A percentile compares a stretch with the other conserved stretches of the same genome.
phyloP scores from a whole-genome alignment of 2,797 vertebrate genomes.

The Benthosema pterotum region DNA sequence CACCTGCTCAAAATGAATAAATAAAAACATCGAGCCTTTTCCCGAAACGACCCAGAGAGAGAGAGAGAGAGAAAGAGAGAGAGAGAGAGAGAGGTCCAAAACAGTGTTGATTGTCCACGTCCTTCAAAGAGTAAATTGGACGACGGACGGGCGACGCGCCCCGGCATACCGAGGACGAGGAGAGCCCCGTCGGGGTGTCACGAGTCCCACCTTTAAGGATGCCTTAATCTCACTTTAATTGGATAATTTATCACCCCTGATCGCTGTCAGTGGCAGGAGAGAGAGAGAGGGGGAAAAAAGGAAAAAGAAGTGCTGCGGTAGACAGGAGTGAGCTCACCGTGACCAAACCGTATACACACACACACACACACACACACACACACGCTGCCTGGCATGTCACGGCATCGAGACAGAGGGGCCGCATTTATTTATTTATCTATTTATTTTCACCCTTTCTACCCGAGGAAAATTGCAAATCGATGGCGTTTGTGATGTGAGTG shows the following conservation, averaged over 20 bases:
- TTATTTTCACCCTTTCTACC: constrained; percentile 23
- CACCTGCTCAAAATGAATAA: constrained; percentile 50
- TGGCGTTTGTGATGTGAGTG: constrained; percentile 51
- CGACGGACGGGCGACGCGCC: too few species aligned
- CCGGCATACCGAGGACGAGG: constrained; percentile 47
- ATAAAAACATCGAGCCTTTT: constrained; percentile 72
- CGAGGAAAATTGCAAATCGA: constrained; percentile 48
- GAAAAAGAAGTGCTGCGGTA: constrained; percentile 51
- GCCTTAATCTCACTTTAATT: constrained; percentile 76
- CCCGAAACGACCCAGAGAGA: too few species aligned
- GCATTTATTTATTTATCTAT: too few species aligned
- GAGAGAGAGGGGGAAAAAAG: too few species aligned
- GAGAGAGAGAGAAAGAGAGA: too few species aligned
- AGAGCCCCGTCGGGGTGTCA: constrained; percentile 52
- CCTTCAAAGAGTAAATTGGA: constrained; percentile 67
- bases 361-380: too few species aligned
- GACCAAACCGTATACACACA: too few species aligned
- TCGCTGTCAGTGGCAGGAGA: constrained; percentile 70
- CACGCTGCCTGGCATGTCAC: constrained; percentile 36
- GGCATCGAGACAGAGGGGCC: constrained; percentile 31
- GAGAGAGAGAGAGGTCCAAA: too few species aligned
- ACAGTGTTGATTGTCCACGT: constrained; percentile 66
- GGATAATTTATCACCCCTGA: constrained; percentile 77
- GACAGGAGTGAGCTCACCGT: constrained; percentile 44
- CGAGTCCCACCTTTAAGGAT: constrained; percentile 54